Evolutionary conservation across 2,888 invertebrate species (phyloP).

Genomic region (Alsophila aescularia): DNA sequence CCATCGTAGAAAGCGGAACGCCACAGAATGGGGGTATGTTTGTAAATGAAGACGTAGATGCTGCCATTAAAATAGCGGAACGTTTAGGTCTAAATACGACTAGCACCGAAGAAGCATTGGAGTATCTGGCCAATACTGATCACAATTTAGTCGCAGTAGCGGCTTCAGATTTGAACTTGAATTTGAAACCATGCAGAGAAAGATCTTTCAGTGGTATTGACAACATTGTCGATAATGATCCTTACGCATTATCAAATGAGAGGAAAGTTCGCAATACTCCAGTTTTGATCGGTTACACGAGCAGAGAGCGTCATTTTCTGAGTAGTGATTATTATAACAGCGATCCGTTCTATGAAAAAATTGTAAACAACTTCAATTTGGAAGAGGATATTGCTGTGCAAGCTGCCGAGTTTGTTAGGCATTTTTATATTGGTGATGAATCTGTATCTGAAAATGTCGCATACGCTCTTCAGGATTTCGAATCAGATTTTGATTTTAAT

Average conservation of each 20-base stretch:
- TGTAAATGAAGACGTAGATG: constrained; percentile 59
- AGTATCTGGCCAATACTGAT: constrained; percentile 56
- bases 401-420: constrained; percentile 57
- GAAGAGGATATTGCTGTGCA: constrained; percentile 51
- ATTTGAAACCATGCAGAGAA: constrained; percentile 70
- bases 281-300: constrained; percentile 69
- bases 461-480: constrained; percentile 58
- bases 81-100: constrained; percentile 66
- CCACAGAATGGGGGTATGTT: constrained; percentile 69
- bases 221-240: constrained; percentile 68
- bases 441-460: constrained; percentile 51
- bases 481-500: constrained; percentile 67
- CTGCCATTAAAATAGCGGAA: constrained; percentile 64
- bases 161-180: constrained; percentile 55
- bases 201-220: constrained; percentile 69
- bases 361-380: constrained; percentile 64
- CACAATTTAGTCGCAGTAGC: constrained; percentile 64
- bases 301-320: constrained; percentile 53
- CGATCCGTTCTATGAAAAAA: constrained; percentile 64
- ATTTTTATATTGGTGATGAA: constrained; percentile 74
- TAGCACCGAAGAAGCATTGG: constrained; percentile 62
- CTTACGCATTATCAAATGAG: constrained; percentile 61
- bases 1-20: constrained; percentile 72
- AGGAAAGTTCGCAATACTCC: constrained; percentile 67
- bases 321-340: constrained; percentile 54